Conservation (phyloP, 37 sponge, comb jelly and placozoan species). For the Halisarca cf. caerulea region DNA sequence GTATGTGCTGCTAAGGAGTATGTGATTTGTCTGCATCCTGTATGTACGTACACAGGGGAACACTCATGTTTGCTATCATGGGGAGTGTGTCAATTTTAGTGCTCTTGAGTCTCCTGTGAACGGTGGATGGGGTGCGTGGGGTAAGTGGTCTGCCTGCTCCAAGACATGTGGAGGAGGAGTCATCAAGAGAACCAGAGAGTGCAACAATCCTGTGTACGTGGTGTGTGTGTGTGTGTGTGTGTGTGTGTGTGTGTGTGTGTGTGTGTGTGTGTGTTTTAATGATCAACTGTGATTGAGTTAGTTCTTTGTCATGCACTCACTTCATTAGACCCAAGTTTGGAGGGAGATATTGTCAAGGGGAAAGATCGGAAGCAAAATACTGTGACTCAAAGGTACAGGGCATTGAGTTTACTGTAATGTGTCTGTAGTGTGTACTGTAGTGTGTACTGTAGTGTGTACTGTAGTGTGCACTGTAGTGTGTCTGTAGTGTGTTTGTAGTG, state of each 20-base stretch:
- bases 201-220: not conserved
- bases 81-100: not conserved
- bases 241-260: no score
- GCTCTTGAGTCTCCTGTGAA: not conserved
- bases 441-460: no score
- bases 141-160: not conserved
- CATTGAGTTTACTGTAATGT: not conserved
- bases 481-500: no score
- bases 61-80: not conserved
- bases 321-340: not conserved
- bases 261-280: no score
- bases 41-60: no score
- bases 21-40: no score
- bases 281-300: no score
- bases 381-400: not conserved
- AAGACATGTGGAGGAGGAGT: not conserved
- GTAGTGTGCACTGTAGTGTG: no score
- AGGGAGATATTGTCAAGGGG: not conserved
- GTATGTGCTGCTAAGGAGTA: no score
- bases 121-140: not conserved
- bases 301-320: no score
- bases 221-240: no score
- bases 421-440: no score
- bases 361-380: not conserved
- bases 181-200: not conserved